phyloP scores from a whole-genome alignment of 1,140 invertebrate species.

The Probaryconus sp. region DNA sequence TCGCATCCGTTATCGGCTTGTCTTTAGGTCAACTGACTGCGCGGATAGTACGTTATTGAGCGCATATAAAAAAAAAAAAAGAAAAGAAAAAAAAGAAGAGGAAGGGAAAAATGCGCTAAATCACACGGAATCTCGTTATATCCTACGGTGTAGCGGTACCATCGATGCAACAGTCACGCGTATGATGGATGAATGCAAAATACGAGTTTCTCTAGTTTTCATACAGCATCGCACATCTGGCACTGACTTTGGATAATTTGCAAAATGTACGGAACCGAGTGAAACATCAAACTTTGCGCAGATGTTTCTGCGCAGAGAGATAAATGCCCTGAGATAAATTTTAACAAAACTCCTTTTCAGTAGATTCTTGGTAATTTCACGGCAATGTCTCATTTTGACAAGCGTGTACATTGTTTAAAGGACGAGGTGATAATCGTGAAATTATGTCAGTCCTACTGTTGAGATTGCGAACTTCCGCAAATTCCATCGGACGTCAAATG shows the following conservation, averaged over 20 bases:
- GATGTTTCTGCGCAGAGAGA: conserved; percentile 30
- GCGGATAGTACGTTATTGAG: conserved; percentile 17
- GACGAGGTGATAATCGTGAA: too few relatives aligned
- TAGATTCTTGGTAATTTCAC: conserved; percentile 25
- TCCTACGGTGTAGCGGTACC: conserved; percentile 44
- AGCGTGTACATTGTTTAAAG: conserved; percentile 12
- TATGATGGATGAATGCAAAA: conserved; percentile 59
- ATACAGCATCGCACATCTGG: conserved; percentile 40
- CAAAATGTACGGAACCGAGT: conserved; percentile 37
- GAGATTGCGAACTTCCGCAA: too few relatives aligned
- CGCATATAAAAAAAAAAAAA: conserved; percentile 16
- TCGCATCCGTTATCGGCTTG: conserved; percentile 29
- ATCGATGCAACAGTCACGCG: conserved; percentile 44
- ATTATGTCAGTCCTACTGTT: too few relatives aligned
- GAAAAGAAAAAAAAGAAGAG: not conserved
- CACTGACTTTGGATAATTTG: conserved; percentile 36
- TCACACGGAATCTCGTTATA: conserved; percentile 56
- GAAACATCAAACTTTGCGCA: conserved; percentile 52
- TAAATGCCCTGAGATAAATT: conserved; percentile 36
- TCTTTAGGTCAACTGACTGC: conserved; percentile 34
- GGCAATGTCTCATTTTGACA: conserved; percentile 5
- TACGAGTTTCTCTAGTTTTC: conserved; percentile 59
- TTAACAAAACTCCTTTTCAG: conserved; percentile 10
- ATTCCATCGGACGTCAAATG: too few relatives aligned
- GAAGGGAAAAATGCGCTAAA: conserved; percentile 40